Base-by-base conservation (phyloP, 1,140 invertebrate genomes). In the Diuraphis noxia region DNA sequence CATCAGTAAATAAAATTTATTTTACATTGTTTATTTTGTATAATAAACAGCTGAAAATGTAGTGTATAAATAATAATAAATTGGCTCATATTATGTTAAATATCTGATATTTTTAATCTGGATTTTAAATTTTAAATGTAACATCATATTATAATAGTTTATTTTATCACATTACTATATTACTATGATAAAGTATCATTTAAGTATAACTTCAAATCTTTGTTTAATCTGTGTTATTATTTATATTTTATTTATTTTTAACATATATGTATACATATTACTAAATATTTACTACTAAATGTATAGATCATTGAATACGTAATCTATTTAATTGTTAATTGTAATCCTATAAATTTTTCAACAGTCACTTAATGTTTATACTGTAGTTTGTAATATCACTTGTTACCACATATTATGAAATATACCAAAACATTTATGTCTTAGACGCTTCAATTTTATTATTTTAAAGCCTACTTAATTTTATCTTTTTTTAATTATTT, bases 221-320 rank as follows among this genome's bases (percentile, higher is more conserved):
- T 88, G n/a, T 56, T 56, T 38, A 52, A 87, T 56, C 23, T 87
- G 49, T 56, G 49, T 88, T 88, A 88, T 88, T 88, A 23, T 36
- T 87, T 87, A 41, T 88, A 63, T 63, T 56, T 63, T 63, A 30
- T 63, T 88, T 63, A 88, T 40, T 56, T n/a, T 79, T 4, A 38
- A 56, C 13, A 17, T 40, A 4, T 86, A 49, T 63, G n/a, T 88
- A 38, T 87, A 38, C 52, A 56, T 56, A 56, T 30, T 63, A 38
- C 38, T 88, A 8, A n/a, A 34, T 63, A 88, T 88, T 88, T 56
- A 63, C 23, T 63, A 88, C 49, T 38, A 56, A 19, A 30, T 63
- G n/a, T 56, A 40, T 40, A n/a, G 21, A 8, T 13, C 13, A 25
- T 87, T 30, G 10, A 56, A 52, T 72, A 72, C 56, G 4, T 72